These are phyloP conservation scores for Drosophila biarmipes DNA, from an alignment of 1,140 invertebrate species.

Conservation along the genomic window DNA sequence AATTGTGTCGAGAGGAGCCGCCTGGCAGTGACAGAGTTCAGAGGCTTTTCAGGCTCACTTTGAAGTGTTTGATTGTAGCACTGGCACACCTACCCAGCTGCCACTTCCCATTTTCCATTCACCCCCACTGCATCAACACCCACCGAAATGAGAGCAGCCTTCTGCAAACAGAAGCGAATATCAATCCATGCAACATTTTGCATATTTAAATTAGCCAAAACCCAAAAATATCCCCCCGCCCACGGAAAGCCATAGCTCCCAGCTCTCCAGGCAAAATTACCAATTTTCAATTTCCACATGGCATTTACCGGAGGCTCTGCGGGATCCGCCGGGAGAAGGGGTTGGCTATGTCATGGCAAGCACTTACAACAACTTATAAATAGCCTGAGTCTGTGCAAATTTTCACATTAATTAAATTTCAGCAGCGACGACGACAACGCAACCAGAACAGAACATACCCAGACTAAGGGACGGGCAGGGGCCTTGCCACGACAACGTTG, in stretches of 20 bases:
- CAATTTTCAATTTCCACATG: slow-evolving; percentile 50
- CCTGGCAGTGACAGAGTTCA: slow-evolving; percentile 50
- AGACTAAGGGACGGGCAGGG: neutral
- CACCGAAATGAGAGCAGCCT: slow-evolving; percentile 30
- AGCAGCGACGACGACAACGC: slow-evolving; percentile 63
- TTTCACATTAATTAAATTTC: slow-evolving; percentile 84
- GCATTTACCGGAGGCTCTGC: slow-evolving; percentile 24
- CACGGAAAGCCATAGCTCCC: slow-evolving; percentile 5
- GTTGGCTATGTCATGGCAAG: slow-evolving; percentile 51
- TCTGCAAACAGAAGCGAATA: slow-evolving; percentile 43
- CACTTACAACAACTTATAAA: slow-evolving; percentile 83
- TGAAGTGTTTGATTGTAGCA: slow-evolving; percentile 49
- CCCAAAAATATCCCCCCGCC: slow-evolving; percentile 7
- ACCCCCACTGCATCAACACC: slow-evolving; percentile 1
- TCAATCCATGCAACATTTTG: slow-evolving; percentile 52
- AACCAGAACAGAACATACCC: slow-evolving; percentile 33
- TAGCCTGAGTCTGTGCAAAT: slow-evolving; percentile 82
- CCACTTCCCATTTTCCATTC: slow-evolving; percentile 12
- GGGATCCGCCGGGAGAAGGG: neutral
- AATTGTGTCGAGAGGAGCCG: slow-evolving; percentile 46
- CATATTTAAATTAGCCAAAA: slow-evolving; percentile 50
- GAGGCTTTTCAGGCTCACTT: slow-evolving; percentile 42
- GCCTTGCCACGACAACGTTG: slow-evolving; percentile 59
- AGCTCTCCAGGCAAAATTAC: slow-evolving; percentile 34
- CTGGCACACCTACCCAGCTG: slow-evolving; percentile 36